These are phyloP conservation scores for Panzeria rudis DNA, from an alignment of 2,888 invertebrate species.

Conservation along the genomic window DNA sequence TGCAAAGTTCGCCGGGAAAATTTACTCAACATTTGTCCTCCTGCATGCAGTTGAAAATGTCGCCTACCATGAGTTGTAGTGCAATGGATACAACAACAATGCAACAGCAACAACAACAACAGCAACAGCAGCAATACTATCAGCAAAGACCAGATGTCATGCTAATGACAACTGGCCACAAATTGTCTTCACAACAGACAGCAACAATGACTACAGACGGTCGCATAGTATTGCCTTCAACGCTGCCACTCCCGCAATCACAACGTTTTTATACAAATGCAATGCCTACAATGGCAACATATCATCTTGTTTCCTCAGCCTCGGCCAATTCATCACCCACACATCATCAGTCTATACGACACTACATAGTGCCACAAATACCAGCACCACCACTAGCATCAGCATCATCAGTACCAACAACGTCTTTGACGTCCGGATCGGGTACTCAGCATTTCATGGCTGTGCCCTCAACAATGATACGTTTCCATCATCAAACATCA, in stretches of 20 bases:
- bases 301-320: conserved; percentile 71
- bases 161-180: conserved; percentile 71
- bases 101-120: conserved; percentile 71
- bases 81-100: conserved; percentile 75
- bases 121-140: conserved; percentile 73
- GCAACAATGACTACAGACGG: conserved; percentile 43
- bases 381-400: conserved; percentile 71
- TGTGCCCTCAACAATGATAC: conserved; percentile 80
- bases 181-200: conserved; percentile 66
- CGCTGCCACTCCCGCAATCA: conserved; percentile 21
- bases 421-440: conserved; percentile 70
- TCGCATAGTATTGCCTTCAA: conserved; percentile 56
- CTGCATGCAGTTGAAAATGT: conserved; percentile 77
- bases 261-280: conserved; percentile 62
- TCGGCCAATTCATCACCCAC: conserved; percentile 74
- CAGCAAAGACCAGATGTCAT: conserved; percentile 73
- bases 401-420: conserved; percentile 61
- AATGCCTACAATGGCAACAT: conserved; percentile 74
- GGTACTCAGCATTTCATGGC: conserved; percentile 78
- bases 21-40: conserved; percentile 76
- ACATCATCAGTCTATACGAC: conserved; percentile 68
- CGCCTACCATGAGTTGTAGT: conserved; percentile 51
- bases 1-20: conserved; percentile 81
- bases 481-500: conserved; percentile 76
- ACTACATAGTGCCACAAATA: conserved; percentile 70